Base-by-base conservation (phyloP, 2,888 invertebrate genomes). In the Horisme vitalbata region DNA sequence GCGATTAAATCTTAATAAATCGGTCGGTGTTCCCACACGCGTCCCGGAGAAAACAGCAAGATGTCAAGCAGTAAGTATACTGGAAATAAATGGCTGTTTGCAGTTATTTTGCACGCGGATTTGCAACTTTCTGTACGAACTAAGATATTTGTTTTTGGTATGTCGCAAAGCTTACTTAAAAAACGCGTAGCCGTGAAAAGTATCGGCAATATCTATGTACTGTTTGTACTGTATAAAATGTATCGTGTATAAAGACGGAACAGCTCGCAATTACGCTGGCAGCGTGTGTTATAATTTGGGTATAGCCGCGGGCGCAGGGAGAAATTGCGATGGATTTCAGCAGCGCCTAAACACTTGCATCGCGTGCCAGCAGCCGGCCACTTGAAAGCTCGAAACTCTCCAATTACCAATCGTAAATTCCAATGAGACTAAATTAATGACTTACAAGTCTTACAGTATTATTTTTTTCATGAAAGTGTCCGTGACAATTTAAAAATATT, bases 1-100 rank as follows among this genome's bases (percentile, higher is more conserved):
- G 63, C 75, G 84, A 87, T 88, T 86, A 86, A 87, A 86, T 86
- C 82, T 84, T 84, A 84, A 87, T 86, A 83, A 83, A 83, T 83
- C 81, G 84, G 76, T 60, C 75, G 70, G 77, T 76, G 75, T 85
- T 84, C 79, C 80, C 79, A 80, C 82, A 80, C 76, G 81, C 80
- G 79, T 44, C 39, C 34, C 26, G 20, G 20, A 38, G 28, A 43
- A 9, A 26, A 37, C 33, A 48, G 43, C 31, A 26, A 38, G 12
- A 26, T 30, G 13, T 10, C 14, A 31, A n/a, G 14, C 41, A 47
- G 41, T 32, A 41, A 5, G 1, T 2, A 35, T 14, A 14, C 28
- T 21, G 21, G 6, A n/a, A 10, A 21, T 6, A 27, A 10, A 18
- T 18, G 18, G n/a, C n/a, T 18, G 6, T 18, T 18, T 18, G 18